phyloP scores from a whole-genome alignment of 2,113 vertebrate genomes.

The Lophura nycthemera region DNA sequence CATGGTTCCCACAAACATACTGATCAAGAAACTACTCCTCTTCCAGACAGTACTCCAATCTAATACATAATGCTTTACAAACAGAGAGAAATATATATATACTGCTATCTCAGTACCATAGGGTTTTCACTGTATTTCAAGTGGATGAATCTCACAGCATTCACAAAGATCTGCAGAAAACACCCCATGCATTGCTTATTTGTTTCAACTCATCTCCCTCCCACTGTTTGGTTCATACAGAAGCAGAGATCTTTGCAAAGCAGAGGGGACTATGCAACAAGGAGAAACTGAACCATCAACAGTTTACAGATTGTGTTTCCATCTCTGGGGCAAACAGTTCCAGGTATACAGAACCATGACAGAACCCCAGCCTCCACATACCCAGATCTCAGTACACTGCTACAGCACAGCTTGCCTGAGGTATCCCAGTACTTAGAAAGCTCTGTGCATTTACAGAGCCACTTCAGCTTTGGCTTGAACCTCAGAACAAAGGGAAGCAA shows the following conservation, averaged over 20 bases:
- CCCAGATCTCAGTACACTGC: background rate
- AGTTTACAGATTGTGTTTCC: too few species aligned
- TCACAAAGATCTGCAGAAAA: background rate
- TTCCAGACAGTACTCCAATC: background rate
- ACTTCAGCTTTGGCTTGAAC: background rate
- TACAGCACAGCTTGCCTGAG: background rate
- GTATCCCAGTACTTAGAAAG: background rate
- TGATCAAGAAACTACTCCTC: background rate
- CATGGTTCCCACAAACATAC: background rate
- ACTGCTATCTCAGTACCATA: background rate
- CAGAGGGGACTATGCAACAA: background rate
- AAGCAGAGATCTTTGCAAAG: background rate
- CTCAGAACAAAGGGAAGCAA: background rate
- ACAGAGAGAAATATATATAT: background rate
- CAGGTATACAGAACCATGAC: too few species aligned
- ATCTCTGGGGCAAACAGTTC: too few species aligned
- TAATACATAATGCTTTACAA: background rate
- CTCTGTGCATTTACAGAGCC: background rate
- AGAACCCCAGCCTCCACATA: background rate
- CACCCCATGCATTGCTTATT: background rate
- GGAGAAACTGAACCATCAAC: background rate
- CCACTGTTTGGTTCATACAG: background rate
- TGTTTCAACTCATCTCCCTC: background rate
- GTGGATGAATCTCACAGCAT: background rate
- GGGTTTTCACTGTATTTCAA: background rate